Conservation (phyloP, 2,888 invertebrate species). For the Branchipolynoe longqiensis region DNA sequence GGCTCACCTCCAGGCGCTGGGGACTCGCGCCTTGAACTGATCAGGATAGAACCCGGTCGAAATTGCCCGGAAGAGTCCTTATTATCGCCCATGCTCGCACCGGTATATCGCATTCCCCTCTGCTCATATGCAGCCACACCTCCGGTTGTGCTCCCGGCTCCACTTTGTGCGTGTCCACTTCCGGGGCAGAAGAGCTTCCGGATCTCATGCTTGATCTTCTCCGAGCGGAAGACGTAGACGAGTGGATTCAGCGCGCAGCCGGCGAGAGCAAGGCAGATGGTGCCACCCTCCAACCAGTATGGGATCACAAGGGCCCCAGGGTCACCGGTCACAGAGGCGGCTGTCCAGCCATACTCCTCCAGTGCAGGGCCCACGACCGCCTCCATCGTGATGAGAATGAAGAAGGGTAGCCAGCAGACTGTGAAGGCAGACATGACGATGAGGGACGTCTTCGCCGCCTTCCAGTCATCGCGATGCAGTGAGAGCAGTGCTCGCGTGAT, state of each 20-base stretch:
- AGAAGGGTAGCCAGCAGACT: constrained; percentile 85
- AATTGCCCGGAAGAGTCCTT: not conserved
- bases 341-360: constrained; percentile 17
- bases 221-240: constrained; percentile 87
- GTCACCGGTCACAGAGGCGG: not conserved
- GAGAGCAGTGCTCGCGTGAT: constrained; percentile 2
- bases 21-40: not conserved
- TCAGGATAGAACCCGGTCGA: not conserved
- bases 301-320: constrained; percentile 43
- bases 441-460: constrained; percentile 92
- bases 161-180: not conserved
- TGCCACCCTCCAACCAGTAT: constrained; percentile 81
- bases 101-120: no score
- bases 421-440: constrained; percentile 88
- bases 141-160: constrained; percentile 6
- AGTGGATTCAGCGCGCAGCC: constrained; percentile 88
- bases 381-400: constrained; percentile 71
- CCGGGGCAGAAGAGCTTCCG: constrained; percentile 30
- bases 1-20: not conserved
- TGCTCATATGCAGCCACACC: not conserved
- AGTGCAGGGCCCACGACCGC: constrained; percentile 72
- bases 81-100: not conserved
- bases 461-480: constrained; percentile 91
- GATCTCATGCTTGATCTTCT: constrained; percentile 55
- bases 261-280: constrained; percentile 83